These are phyloP conservation scores for Druon quercuslanigerum DNA, from an alignment of 1,140 invertebrate species.

Conservation along the genomic window DNA sequence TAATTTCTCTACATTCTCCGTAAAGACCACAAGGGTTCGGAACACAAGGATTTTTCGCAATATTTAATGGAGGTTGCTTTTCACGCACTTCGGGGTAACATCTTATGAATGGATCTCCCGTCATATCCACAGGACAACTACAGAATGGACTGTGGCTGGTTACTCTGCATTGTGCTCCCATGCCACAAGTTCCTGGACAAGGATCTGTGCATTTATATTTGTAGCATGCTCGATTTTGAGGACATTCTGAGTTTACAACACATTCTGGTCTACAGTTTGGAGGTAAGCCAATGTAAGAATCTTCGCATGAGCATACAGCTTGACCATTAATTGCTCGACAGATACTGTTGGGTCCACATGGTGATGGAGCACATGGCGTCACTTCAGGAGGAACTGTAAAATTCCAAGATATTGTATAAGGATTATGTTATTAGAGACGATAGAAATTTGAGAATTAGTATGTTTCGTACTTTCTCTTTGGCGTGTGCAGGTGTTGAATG, in stretches of 20 bases:
- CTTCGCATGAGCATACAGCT: conserved; percentile 77
- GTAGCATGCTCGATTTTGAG: conserved; percentile 85
- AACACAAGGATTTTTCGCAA: conserved; percentile 68
- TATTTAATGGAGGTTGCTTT: conserved; percentile 49
- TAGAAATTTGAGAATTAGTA: not conserved
- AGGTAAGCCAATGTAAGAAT: conserved; percentile 76
- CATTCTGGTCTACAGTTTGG: conserved; percentile 88
- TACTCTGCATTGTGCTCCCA: conserved; percentile 84
- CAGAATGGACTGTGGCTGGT: conserved; percentile 86
- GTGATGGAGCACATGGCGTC: conserved; percentile 73
- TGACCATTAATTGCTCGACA: conserved; percentile 75
- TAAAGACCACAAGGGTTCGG: conserved; percentile 77
- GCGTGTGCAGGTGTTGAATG: conserved; percentile 75
- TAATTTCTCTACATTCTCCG: conserved; percentile 74
- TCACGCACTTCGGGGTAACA: conserved; percentile 69
- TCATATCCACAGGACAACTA: conserved; percentile 80
- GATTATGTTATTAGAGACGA: conserved; percentile 12
- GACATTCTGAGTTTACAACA: conserved; percentile 86
- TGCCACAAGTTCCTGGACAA: conserved; percentile 86
- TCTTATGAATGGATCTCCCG: conserved; percentile 84
- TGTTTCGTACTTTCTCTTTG: conserved; percentile 56
- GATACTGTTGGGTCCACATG: conserved; percentile 78
- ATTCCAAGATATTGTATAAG: not conserved
- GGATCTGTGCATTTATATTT: conserved; percentile 87
- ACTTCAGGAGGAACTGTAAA: conserved; percentile 7